A percentile compares a stretch with the other conserved stretches of the same genome.
phyloP scores from a whole-genome alignment of 2,113 vertebrate genomes.

The Dolichotis patagonum region DNA sequence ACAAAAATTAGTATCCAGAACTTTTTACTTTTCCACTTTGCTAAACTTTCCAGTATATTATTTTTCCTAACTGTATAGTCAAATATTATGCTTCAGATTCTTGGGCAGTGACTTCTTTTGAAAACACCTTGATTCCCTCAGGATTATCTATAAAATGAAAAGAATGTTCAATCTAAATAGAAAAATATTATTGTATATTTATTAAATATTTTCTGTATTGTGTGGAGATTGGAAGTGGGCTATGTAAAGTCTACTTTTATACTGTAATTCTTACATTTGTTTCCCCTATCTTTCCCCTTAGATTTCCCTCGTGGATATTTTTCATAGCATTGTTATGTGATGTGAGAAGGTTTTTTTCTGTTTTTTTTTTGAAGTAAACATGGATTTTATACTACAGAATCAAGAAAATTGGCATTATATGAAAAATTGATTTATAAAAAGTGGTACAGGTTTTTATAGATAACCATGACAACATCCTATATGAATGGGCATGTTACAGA shows the following conservation, averaged over 20 bases:
- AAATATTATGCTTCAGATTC: conserved; percentile 44
- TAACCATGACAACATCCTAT: conserved; percentile 94
- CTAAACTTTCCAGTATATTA: conserved; percentile 21
- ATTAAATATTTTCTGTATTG: conserved; percentile 20
- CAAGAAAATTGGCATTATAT: conserved; percentile 82
- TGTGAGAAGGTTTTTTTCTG: conserved; percentile 74
- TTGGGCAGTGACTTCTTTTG: not conserved
- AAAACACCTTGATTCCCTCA: not conserved
- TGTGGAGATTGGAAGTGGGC: conserved; percentile 49
- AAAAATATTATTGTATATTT: conserved; percentile 37
- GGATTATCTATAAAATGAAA: conserved; percentile 52
- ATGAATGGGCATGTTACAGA: conserved; percentile 95
- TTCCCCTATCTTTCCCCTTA: conserved; percentile 77
- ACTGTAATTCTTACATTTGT: conserved; percentile 70
- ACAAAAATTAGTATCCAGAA: conserved; percentile 17
- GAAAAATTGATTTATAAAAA: conserved; percentile 84
- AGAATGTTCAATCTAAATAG: conserved; percentile 30
- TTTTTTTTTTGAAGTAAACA: conserved; percentile 82
- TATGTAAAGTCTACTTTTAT: conserved; percentile 68
- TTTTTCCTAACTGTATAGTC: conserved; percentile 58
- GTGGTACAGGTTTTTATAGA: conserved; percentile 71
- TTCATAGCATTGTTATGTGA: conserved; percentile 76
- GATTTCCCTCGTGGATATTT: conserved; percentile 84
- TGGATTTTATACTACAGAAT: conserved; percentile 84
- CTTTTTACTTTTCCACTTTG: conserved; percentile 41